These are phyloP conservation scores for Perodicticus potto DNA, from an alignment of 2,797 vertebrate genomes.

Conservation along the genomic window DNA sequence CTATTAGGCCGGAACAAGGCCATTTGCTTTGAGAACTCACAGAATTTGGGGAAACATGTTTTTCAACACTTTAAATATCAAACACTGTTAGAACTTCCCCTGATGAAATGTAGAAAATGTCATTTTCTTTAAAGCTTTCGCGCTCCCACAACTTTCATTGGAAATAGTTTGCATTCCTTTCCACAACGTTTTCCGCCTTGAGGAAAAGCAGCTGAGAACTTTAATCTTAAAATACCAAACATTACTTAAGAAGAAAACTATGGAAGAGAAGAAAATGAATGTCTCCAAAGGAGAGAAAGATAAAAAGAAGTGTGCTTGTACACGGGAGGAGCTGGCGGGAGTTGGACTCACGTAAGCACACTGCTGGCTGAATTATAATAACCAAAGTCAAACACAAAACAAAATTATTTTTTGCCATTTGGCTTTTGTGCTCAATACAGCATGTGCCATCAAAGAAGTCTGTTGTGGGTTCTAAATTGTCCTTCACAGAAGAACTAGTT, in stretches of 20 bases:
- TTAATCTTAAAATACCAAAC: conserved; percentile 63
- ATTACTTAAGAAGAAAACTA: not conserved
- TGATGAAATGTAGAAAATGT: conserved; percentile 42
- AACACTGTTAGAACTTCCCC: not conserved
- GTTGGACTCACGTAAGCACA: not conserved
- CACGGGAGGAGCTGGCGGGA: not conserved
- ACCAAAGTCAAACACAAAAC: not conserved
- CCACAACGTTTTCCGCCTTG: conserved; percentile 22
- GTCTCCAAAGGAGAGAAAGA: not conserved
- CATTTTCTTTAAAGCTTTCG: conserved; percentile 41
- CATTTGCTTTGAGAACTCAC: not conserved
- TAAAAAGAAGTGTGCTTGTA: not conserved
- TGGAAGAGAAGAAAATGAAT: not conserved
- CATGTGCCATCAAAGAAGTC: not conserved
- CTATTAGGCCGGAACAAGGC: not conserved
- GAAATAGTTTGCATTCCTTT: conserved; percentile 58
- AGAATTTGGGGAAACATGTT: conserved; percentile 21
- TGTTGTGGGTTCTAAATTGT: not conserved
- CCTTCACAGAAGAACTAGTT: not conserved
- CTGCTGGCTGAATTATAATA: not conserved
- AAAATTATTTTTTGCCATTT: not conserved
- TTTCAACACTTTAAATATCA: conserved; percentile 41
- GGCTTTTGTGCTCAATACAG: not conserved
- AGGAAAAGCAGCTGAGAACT: conserved; percentile 50
- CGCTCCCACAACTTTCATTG: not conserved